phyloP scores from a whole-genome alignment of 2,888 invertebrate species.

The Morinoia aosen region DNA sequence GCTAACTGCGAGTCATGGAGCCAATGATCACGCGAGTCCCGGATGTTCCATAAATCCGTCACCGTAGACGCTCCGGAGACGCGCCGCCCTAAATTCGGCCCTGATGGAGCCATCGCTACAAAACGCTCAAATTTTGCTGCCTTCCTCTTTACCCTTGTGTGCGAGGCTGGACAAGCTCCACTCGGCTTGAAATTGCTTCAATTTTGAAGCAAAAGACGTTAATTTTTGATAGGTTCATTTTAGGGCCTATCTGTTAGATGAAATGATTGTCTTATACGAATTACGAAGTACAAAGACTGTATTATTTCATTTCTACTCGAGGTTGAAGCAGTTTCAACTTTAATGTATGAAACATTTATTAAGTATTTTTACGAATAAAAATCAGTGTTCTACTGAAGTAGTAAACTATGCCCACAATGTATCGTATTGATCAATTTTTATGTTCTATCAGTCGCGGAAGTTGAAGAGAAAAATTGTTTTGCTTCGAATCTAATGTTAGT shows the following conservation, averaged over 20 bases:
- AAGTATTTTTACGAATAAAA: no score
- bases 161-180: neutral
- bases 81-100: neutral
- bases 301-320: neutral
- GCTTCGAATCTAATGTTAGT: no score
- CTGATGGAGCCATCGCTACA: slow-evolving; percentile 28
- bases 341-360: no score
- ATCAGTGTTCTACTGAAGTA: no score
- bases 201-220: neutral
- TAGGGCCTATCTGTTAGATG: neutral
- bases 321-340: neutral
- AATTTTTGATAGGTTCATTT: neutral
- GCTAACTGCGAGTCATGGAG: slow-evolving; percentile 32
- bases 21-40: slow-evolving; percentile 14
- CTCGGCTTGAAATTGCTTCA: neutral
- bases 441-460: no score
- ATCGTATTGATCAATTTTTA: no score
- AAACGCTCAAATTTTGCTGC: neutral
- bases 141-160: neutral
- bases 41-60: slow-evolving; percentile 41
- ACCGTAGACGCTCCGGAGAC: neutral
- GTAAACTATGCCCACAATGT: no score
- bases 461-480: no score
- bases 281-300: neutral
- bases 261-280: neutral